Percentiles rank a stretch among this genome's conserved stretches.
Conservation (phyloP, 2,888 invertebrate species). For the Nephrotoma guestfalica region DNA sequence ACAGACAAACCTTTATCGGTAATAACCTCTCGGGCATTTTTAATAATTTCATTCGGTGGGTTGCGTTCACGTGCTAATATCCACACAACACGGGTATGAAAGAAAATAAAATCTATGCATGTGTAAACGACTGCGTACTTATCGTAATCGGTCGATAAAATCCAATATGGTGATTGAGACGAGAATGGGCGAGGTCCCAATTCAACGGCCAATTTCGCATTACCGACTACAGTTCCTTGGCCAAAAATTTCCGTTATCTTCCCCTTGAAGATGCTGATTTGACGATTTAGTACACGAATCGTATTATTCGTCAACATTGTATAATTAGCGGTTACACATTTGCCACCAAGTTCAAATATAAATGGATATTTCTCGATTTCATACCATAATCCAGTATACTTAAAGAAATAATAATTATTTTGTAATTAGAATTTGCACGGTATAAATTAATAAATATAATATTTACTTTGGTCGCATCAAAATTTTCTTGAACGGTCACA, state of each 20-base stretch:
- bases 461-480: constrained; percentile 34
- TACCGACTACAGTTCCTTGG: constrained; percentile 13
- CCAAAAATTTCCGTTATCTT: constrained; percentile 15
- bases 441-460: neutral
- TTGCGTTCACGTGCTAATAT: constrained; percentile 22
- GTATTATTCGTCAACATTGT: constrained; percentile 29
- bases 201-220: constrained; percentile 16
- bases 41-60: constrained; percentile 15
- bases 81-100: constrained; percentile 14
- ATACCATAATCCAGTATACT: constrained; percentile 68
- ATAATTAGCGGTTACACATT: constrained; percentile 58
- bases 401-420: constrained; percentile 5
- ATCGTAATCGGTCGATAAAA: constrained; percentile 46
- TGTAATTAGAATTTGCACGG: constrained; percentile 4
- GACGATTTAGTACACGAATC: constrained; percentile 36
- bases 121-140: constrained; percentile 43
- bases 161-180: constrained; percentile 32
- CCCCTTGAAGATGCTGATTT: constrained; percentile 24
- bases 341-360: constrained; percentile 56
- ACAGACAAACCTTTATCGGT: constrained; percentile 19
- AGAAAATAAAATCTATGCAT: constrained; percentile 29
- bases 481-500: constrained; percentile 42
- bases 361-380: constrained; percentile 63
- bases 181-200: constrained; percentile 10
- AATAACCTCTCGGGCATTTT: constrained; percentile 19